Conservation (phyloP, 2,113 vertebrate species). For the Semicossyphus pulcher region DNA sequence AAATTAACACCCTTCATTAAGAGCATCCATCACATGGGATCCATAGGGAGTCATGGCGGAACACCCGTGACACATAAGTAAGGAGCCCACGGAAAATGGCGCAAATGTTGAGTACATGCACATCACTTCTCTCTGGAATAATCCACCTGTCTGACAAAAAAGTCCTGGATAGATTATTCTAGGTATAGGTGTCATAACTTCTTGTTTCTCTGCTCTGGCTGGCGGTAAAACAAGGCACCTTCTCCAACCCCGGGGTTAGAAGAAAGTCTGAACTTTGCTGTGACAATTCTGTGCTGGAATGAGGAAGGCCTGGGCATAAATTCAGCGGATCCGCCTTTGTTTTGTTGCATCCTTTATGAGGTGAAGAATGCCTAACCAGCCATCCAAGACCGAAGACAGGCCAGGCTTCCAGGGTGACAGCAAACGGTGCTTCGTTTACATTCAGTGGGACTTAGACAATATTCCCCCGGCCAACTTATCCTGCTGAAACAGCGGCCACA, state of each 20-base stretch:
- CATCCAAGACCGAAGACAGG: slow-evolving; percentile 63
- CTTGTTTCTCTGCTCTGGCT: slow-evolving; percentile 20
- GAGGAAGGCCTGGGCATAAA: slow-evolving; percentile 56
- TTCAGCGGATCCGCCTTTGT: slow-evolving; percentile 46
- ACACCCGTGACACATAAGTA: slow-evolving; percentile 50
- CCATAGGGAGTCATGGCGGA: slow-evolving; percentile 58
- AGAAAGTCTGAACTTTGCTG: slow-evolving; percentile 38
- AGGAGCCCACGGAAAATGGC: slow-evolving; percentile 48
- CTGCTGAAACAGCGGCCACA: slow-evolving; percentile 77
- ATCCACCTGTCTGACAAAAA: slow-evolving; percentile 48
- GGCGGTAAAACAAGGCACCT: slow-evolving; percentile 27
- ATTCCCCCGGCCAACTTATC: slow-evolving; percentile 77
- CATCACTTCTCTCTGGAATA: slow-evolving; percentile 30
- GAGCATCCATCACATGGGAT: slow-evolving; percentile 71
- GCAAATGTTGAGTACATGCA: slow-evolving; percentile 46
- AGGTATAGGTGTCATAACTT: slow-evolving; percentile 16
- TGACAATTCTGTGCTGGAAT: slow-evolving; percentile 53
- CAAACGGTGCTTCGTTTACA: slow-evolving; percentile 74
- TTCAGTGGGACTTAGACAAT: slow-evolving; percentile 72
- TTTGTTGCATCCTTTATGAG: slow-evolving; percentile 77
- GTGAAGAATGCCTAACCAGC: slow-evolving; percentile 71
- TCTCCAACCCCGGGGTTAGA: slow-evolving; percentile 9
- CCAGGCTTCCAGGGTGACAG: slow-evolving; percentile 60
- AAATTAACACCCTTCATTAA: slow-evolving; percentile 82
- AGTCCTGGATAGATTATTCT: slow-evolving; percentile 42